These are phyloP conservation scores for Prochilodus magdalenae DNA, from an alignment of 2,113 vertebrate species.

Conservation along the genomic window DNA sequence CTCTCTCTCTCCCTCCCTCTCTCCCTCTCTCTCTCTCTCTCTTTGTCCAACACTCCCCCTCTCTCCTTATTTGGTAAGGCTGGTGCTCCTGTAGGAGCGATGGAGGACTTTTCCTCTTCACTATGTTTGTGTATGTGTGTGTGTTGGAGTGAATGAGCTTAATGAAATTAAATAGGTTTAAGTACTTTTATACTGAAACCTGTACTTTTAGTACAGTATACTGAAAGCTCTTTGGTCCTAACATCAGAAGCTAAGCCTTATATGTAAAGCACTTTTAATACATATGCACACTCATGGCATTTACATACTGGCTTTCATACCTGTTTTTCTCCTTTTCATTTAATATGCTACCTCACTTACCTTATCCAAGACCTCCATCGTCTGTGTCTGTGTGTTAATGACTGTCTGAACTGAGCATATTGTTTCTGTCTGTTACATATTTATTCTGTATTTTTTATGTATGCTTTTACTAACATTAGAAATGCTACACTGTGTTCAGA, in stretches of 20 bases:
- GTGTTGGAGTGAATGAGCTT: not conserved
- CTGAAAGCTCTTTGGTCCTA: not conserved
- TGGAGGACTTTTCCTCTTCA: constrained; percentile 59
- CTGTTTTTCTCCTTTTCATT: constrained; percentile 18
- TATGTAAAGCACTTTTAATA: not conserved
- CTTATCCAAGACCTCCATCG: not conserved
- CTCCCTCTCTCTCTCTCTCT: constrained; percentile 50
- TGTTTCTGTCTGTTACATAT: not conserved
- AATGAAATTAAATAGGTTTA: not conserved
- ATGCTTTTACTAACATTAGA: not conserved
- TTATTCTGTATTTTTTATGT: not conserved
- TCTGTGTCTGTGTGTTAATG: not conserved
- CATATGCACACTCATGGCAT: constrained; percentile 12
- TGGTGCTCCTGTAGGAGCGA: constrained; percentile 68
- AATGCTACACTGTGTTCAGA: not conserved
- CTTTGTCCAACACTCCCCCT: constrained; percentile 51
- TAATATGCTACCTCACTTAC: not conserved
- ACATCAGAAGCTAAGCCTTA: not conserved
- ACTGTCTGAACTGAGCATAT: too few species aligned
- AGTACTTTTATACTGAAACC: too few species aligned
- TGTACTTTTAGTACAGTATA: too few species aligned
- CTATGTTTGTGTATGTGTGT: constrained; percentile 25
- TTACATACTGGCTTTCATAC: constrained; percentile 53
- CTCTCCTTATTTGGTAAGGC: constrained; percentile 91
- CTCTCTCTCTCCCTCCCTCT: constrained; percentile 49